These are phyloP conservation scores for Laticauda laticaudata DNA, from an alignment of 2,113 vertebrate genomes.

Conservation along the genomic window DNA sequence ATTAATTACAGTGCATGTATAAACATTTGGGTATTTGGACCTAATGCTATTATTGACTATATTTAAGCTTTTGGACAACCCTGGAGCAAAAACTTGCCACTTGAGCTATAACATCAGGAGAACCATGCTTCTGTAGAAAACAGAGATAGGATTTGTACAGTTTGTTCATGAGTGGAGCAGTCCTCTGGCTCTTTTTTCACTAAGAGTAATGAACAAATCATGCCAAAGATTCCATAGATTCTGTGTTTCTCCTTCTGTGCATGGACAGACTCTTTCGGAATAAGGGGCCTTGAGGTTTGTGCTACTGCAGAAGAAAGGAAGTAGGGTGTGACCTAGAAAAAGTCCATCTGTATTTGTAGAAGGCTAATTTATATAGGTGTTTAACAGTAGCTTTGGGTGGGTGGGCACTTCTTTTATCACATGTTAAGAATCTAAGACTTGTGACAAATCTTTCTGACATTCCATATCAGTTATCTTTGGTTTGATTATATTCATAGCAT, in stretches of 20 bases:
- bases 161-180: background rate
- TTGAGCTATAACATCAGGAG: background rate
- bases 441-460: background rate
- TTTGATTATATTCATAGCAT: background rate
- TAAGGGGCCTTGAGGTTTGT: background rate
- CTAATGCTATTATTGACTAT: background rate
- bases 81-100: background rate
- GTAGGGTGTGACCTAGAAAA: background rate
- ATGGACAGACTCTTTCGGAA: background rate
- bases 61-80: background rate
- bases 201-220: background rate
- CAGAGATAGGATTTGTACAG: background rate
- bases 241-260: background rate
- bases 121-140: background rate
- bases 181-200: background rate
- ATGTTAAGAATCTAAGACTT: background rate
- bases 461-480: background rate
- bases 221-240: background rate
- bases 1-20: background rate
- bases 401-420: background rate
- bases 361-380: background rate
- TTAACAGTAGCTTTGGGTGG: background rate
- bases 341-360: background rate
- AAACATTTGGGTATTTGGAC: background rate
- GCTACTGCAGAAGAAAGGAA: background rate